Conservation (phyloP, 2,797 vertebrate genomes). For the Merluccius polli region DNA sequence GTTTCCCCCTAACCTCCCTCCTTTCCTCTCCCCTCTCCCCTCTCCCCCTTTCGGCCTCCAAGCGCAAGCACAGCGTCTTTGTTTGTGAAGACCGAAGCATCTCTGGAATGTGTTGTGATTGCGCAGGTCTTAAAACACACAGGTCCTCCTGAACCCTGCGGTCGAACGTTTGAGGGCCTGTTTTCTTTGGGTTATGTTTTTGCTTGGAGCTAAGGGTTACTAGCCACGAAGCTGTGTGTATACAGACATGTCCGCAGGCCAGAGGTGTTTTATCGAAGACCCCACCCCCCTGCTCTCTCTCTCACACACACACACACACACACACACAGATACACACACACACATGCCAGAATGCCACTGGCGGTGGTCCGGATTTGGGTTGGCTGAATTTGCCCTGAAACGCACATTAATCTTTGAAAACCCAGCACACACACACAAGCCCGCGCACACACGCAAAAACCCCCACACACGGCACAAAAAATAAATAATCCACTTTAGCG, state of each 20-base stretch:
- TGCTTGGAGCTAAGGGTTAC: not conserved
- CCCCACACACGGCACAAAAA: not conserved
- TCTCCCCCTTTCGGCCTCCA: constrained; percentile 10
- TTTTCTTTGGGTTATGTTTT: not conserved
- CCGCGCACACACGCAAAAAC: too few relatives aligned
- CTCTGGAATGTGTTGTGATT: constrained; percentile 70
- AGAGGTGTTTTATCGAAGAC: too few relatives aligned
- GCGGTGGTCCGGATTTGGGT: too few relatives aligned
- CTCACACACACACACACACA: too few relatives aligned
- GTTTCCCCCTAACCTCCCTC: constrained; percentile 6
- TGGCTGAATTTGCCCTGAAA: constrained; percentile 25
- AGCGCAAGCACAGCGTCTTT: constrained; percentile 51
- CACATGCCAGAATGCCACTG: too few relatives aligned
- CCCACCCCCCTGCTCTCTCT: too few relatives aligned
- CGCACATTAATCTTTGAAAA: constrained; percentile 53
- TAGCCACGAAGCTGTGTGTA: constrained; percentile 1
- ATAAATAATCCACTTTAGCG: constrained; percentile 56
- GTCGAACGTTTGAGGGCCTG: constrained; percentile 22
- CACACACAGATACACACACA: too few relatives aligned
- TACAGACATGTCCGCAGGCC: too few relatives aligned
- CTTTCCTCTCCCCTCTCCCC: constrained; percentile 25
- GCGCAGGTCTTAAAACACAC: constrained; percentile 51
- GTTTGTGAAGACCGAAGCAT: constrained; percentile 62
- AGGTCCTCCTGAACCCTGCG: constrained; percentile 48
- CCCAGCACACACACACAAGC: too few relatives aligned